A percentile compares a stretch with the other conserved stretches of the same genome.
Conservation (phyloP, 2,113 vertebrate species). For the Lanius collurio region DNA sequence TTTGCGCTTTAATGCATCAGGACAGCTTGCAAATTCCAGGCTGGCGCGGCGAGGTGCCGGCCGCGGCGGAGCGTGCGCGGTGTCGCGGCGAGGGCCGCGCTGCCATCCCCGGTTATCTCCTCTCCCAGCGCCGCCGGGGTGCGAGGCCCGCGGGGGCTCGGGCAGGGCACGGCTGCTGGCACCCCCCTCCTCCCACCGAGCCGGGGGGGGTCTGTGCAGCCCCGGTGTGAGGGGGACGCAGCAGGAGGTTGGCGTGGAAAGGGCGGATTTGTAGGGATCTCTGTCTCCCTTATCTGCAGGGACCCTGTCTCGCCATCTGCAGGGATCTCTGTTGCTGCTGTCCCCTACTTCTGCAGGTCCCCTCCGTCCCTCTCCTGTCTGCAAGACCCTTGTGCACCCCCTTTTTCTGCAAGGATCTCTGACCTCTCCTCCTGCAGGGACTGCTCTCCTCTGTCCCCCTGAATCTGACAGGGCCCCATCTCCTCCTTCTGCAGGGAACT, state of each 20-base stretch:
- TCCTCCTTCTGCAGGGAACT: not conserved
- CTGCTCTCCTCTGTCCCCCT: not conserved
- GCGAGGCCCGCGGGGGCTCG: not conserved
- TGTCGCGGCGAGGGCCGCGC: not conserved
- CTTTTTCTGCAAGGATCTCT: not conserved
- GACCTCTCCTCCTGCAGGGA: not conserved
- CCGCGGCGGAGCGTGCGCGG: not conserved
- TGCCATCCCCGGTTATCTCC: not conserved
- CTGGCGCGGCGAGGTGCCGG: slow-evolving; percentile 17
- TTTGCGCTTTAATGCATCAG: slow-evolving; percentile 44
- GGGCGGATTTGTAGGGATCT: not conserved
- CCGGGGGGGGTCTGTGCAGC: rapidly evolving
- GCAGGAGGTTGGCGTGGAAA: not conserved
- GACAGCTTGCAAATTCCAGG: slow-evolving; percentile 56
- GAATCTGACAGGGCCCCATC: not conserved
- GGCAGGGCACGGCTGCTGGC: not conserved
- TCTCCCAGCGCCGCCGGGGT: not conserved
- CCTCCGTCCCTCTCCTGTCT: not conserved
- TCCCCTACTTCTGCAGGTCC: not conserved
- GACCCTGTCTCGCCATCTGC: not conserved
- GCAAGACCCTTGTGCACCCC: not conserved
- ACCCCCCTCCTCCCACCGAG: not conserved
- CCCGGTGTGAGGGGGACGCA: rapidly evolving
- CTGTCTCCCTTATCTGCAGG: not conserved
- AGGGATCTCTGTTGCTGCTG: not conserved